Conservation (phyloP, 2,797 vertebrate genomes). For the Echeneis naucrates region DNA sequence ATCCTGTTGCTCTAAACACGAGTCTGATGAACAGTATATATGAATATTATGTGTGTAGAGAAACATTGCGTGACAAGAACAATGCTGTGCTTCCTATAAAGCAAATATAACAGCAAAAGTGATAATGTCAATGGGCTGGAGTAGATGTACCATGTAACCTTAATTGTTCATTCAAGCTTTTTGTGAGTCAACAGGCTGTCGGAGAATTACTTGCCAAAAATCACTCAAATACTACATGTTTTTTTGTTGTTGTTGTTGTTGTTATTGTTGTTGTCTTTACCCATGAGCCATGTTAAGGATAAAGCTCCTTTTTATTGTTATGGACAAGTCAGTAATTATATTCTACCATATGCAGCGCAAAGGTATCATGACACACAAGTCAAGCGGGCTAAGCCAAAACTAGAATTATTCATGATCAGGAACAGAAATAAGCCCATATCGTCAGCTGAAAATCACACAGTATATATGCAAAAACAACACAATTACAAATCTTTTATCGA, state of each 20-base stretch:
- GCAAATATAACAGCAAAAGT: neutral
- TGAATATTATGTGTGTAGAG: neutral
- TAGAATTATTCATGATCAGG: neutral
- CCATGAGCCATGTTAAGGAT: too few relatives aligned
- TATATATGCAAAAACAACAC: too few relatives aligned
- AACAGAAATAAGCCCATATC: too few relatives aligned
- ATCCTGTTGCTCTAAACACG: too few relatives aligned
- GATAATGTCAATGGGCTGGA: neutral
- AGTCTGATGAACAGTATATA: neutral
- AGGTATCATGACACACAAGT: neutral
- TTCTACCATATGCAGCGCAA: neutral
- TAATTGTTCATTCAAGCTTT: slow-evolving; percentile 8
- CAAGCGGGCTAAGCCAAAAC: neutral
- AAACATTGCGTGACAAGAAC: slow-evolving; percentile 2
- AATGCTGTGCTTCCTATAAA: slow-evolving; percentile 4
- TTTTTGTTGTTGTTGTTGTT: neutral
- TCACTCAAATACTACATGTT: neutral
- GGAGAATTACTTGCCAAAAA: slow-evolving; percentile 11
- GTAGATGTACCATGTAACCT: slow-evolving; percentile 9
- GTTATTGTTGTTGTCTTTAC: neutral
- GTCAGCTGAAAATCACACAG: too few relatives aligned
- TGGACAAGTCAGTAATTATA: neutral
- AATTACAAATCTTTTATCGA: too few relatives aligned
- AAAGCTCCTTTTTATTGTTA: too few relatives aligned
- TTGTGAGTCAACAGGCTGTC: slow-evolving; percentile 14